Evolutionary conservation across 2,797 vertebrate species (phyloP).

Genomic region (Ispidina lecontei): DNA sequence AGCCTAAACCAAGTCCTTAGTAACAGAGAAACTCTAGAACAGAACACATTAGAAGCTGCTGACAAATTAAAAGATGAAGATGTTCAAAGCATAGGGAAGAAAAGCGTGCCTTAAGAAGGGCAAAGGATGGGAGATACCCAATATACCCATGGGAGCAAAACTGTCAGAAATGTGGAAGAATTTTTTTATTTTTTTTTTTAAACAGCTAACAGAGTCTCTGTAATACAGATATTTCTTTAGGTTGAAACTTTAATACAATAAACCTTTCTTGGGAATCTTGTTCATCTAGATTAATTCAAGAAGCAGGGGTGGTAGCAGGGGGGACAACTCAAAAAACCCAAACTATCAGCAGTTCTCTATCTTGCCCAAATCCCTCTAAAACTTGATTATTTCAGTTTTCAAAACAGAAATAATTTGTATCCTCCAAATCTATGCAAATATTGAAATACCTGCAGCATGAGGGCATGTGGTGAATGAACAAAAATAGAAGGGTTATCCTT

Average conservation of each 20-base stretch:
- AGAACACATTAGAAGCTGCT: not conserved
- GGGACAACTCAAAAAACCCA: fast-evolving
- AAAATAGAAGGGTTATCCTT: conserved; percentile 97
- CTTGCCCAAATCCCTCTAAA: not conserved
- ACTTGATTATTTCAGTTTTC: not conserved
- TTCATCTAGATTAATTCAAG: not conserved
- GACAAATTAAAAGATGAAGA: not conserved
- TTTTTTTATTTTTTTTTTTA: too few relatives aligned
- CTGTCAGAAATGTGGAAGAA: not conserved
- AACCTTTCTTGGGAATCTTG: not conserved
- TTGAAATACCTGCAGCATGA: conserved; percentile 95
- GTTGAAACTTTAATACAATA: not conserved
- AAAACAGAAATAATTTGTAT: not conserved
- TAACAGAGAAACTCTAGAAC: not conserved
- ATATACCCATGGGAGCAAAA: not conserved
- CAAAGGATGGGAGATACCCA: not conserved
- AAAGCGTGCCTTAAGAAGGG: not conserved
- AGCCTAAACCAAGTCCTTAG: not conserved
- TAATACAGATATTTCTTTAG: not conserved
- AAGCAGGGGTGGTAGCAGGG: fast-evolving
- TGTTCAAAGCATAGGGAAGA: not conserved
- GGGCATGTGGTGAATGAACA: conserved; percentile 96
- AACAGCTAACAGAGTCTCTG: not conserved
- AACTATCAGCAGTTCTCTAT: not conserved
- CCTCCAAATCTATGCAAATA: not conserved